phyloP scores from a whole-genome alignment of 2,113 vertebrate genomes.

The Corythaixoides concolor region DNA sequence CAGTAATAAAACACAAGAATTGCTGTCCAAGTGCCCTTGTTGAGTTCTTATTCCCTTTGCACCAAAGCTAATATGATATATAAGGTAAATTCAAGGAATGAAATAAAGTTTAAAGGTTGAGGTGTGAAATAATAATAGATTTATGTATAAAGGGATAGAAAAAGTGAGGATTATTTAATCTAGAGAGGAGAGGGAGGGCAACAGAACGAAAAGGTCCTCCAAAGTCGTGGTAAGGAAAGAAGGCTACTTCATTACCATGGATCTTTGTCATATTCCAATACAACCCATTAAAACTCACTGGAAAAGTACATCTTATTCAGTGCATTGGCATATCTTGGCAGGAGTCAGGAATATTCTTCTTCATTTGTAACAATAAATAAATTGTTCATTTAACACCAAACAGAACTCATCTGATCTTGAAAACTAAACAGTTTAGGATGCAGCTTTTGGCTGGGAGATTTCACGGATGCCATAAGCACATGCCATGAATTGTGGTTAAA shows the following conservation, averaged over 20 bases:
- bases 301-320: not conserved
- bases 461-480: not conserved
- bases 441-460: not conserved
- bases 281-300: not conserved
- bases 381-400: not conserved
- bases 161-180: not conserved
- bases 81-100: not conserved
- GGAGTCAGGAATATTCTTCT: not conserved
- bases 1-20: not conserved
- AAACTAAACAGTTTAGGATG: not conserved
- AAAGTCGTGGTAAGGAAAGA: not conserved
- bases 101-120: not conserved
- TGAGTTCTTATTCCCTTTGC: not conserved
- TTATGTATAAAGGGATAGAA: not conserved
- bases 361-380: not conserved
- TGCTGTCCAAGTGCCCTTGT: not conserved
- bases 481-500: not conserved
- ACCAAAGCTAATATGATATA: not conserved
- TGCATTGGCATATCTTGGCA: not conserved
- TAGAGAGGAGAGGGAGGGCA: not conserved
- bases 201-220: not conserved
- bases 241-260: not conserved
- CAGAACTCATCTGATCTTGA: not conserved
- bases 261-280: not conserved
- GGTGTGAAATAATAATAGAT: not conserved